Conservation (phyloP, 2,113 vertebrate genomes). For the Crotalus helleri region DNA sequence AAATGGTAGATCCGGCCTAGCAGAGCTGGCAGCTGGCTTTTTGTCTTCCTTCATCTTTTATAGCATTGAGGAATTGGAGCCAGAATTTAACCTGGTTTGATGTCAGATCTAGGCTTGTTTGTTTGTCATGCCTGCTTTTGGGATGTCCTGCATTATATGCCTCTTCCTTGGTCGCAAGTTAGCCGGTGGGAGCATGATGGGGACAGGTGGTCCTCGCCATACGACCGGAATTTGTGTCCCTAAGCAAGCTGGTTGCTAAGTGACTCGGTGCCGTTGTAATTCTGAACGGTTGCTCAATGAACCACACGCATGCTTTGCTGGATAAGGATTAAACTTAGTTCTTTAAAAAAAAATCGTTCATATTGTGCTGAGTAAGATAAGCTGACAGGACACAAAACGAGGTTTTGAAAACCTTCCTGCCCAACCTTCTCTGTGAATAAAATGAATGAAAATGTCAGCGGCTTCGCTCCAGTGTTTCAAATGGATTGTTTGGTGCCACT, state of each 20-base stretch:
- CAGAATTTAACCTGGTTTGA: not conserved
- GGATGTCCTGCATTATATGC: not conserved
- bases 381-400: not conserved
- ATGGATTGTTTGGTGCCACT: not conserved
- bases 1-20: not conserved
- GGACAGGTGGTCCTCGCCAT: no score
- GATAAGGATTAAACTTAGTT: not conserved
- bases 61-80: not conserved
- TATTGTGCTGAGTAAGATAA: not conserved
- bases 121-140: not conserved
- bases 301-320: not conserved
- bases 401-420: not conserved
- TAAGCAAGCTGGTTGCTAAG: not conserved
- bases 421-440: not conserved
- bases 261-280: not conserved
- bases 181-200: not conserved
- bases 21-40: not conserved
- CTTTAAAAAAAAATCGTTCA: no score
- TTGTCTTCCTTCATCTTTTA: not conserved
- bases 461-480: rapidly evolving
- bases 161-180: not conserved
- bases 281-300: not conserved
- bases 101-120: not conserved
- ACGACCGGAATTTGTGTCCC: not conserved
- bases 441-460: not conserved